phyloP scores from a whole-genome alignment of 2,113 vertebrate species.

The Neolamprologus brichardi region DNA sequence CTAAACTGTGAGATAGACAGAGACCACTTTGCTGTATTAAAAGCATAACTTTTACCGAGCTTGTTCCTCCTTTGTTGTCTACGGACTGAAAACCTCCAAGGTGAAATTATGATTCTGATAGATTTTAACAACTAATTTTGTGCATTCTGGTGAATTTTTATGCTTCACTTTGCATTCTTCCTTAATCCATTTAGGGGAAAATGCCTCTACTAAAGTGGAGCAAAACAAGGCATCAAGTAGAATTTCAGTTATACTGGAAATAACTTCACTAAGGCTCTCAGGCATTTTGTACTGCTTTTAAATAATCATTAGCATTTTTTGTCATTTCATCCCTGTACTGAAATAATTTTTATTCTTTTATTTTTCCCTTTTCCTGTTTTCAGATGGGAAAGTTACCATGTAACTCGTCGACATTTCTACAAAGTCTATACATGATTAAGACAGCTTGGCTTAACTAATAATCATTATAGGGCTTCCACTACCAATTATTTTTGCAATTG shows the following conservation, averaged over 20 bases:
- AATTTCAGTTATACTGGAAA: not conserved
- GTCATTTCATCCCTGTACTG: not conserved
- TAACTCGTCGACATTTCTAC: not conserved
- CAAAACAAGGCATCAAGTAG: not conserved
- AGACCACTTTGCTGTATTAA: not conserved
- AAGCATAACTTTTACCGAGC: not conserved
- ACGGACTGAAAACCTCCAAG: not conserved
- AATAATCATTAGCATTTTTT: not conserved
- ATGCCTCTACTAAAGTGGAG: not conserved
- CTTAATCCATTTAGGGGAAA: accelerated
- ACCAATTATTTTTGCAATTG: not conserved
- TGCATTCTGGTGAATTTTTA: not conserved
- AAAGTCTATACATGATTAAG: not conserved
- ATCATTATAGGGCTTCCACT: not conserved
- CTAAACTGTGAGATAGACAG: not conserved
- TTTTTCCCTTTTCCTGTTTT: not conserved
- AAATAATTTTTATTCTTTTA: accelerated
- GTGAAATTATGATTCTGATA: not conserved
- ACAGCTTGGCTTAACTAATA: not conserved
- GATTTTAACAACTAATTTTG: not conserved
- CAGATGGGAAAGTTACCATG: not conserved
- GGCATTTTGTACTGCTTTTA: not conserved
- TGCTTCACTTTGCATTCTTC: not conserved
- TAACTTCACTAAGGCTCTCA: not conserved
- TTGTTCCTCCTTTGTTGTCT: not conserved